phyloP scores from a whole-genome alignment of 2,797 vertebrate genomes.

The Melanotaenia maccullochi region DNA sequence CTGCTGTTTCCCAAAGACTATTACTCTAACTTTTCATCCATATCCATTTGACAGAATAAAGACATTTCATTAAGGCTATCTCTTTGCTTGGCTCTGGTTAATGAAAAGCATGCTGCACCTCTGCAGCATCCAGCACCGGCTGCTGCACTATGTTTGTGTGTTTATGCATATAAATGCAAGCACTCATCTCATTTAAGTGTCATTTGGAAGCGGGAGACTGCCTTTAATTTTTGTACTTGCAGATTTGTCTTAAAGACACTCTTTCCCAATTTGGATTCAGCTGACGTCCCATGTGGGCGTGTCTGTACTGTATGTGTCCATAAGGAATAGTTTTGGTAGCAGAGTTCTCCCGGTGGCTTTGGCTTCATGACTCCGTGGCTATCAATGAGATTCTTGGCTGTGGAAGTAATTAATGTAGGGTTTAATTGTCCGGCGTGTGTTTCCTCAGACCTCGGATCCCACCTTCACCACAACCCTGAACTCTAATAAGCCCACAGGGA shows the following conservation, averaged over 20 bases:
- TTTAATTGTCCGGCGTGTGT: slow-evolving; percentile 79
- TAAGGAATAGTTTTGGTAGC: slow-evolving; percentile 12
- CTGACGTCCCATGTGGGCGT: slow-evolving; percentile 1
- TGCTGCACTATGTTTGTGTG: not conserved
- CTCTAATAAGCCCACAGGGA: slow-evolving; percentile 79
- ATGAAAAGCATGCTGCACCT: slow-evolving; percentile 54
- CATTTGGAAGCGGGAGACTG: slow-evolving; percentile 8
- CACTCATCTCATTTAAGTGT: slow-evolving; percentile 4
- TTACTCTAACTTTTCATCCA: slow-evolving; percentile 65
- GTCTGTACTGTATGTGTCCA: not conserved
- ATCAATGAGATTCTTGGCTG: slow-evolving; percentile 54
- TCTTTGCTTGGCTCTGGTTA: slow-evolving; percentile 32
- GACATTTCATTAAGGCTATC: slow-evolving; percentile 61
- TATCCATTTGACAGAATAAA: slow-evolving; percentile 64
- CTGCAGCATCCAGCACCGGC: slow-evolving; percentile 19
- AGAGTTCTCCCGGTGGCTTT: slow-evolving; percentile 24
- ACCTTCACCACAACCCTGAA: slow-evolving; percentile 76
- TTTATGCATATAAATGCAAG: not conserved
- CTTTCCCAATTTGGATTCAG: not conserved
- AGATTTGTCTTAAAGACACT: not conserved
- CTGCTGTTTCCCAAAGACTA: slow-evolving; percentile 46
- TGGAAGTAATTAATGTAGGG: slow-evolving; percentile 83
- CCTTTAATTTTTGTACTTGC: slow-evolving; percentile 13
- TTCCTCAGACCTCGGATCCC: slow-evolving; percentile 58
- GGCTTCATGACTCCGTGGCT: slow-evolving; percentile 54